These are phyloP conservation scores for Engraulis encrasicolus DNA, from an alignment of 2,113 vertebrate species.

Conservation along the genomic window DNA sequence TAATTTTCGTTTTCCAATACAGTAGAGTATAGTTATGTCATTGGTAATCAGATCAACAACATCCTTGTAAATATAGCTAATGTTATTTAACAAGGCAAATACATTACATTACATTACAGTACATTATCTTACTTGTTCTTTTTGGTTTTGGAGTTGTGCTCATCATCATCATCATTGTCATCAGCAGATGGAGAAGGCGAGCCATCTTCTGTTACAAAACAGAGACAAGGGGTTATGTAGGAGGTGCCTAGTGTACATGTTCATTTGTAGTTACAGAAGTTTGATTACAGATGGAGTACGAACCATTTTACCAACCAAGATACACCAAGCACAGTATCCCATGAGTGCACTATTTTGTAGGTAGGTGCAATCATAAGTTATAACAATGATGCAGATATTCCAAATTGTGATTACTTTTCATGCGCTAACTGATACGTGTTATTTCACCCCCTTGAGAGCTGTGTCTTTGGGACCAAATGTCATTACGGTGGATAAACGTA, in stretches of 20 bases:
- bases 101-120: too few species aligned
- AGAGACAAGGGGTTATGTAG: conserved; percentile 7
- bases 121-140: conserved; percentile 85
- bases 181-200: conserved; percentile 71
- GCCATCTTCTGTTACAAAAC: conserved; percentile 68
- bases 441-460: neutral
- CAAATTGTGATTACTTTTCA: neutral
- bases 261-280: neutral
- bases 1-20: too few species aligned
- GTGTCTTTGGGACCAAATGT: neutral
- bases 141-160: conserved; percentile 77
- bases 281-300: neutral
- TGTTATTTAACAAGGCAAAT: neutral
- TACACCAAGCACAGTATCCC: neutral
- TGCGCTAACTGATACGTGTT: too few species aligned
- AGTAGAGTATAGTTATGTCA: too few species aligned
- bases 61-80: too few species aligned
- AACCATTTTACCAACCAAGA: neutral
- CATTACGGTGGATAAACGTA: neutral
- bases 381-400: neutral
- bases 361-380: neutral
- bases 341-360: too few species aligned
- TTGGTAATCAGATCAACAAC: too few species aligned
- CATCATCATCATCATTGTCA: conserved; percentile 71
- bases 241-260: neutral